Conservation (phyloP, 1,140 invertebrate species). For the Colletes latitarsis region DNA sequence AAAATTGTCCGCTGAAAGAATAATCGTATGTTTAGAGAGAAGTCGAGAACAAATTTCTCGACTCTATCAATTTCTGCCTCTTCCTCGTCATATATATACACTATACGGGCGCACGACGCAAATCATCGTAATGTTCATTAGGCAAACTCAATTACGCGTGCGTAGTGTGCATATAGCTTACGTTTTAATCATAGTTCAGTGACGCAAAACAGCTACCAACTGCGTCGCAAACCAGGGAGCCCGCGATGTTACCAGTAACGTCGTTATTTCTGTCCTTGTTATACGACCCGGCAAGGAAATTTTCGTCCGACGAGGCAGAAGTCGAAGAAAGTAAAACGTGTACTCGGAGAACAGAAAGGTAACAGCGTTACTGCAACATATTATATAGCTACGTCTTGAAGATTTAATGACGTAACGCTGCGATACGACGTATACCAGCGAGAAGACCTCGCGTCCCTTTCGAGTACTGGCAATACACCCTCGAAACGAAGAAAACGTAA, state of each 20-base stretch:
- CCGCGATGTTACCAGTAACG: slow-evolving; percentile 13
- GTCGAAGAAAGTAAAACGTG: slow-evolving; percentile 11
- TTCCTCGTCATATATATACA: too few species aligned
- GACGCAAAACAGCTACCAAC: neutral
- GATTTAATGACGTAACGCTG: slow-evolving; percentile 39
- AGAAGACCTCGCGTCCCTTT: neutral
- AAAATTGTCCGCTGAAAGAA: too few species aligned
- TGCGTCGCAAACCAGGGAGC: neutral
- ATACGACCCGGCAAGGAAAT: neutral
- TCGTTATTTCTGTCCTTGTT: slow-evolving; percentile 24
- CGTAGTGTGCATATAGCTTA: neutral
- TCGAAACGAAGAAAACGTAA: slow-evolving; percentile 32
- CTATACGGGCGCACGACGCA: neutral
- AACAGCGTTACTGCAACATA: slow-evolving; percentile 1
- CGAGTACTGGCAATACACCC: neutral
- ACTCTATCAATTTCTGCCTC: too few species aligned
- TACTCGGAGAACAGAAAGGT: neutral
- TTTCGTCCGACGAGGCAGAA: slow-evolving; percentile 3
- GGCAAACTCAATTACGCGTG: slow-evolving; percentile 6
- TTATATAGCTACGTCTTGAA: slow-evolving; percentile 5
- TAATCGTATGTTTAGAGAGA: too few species aligned
- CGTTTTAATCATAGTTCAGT: slow-evolving; percentile 23
- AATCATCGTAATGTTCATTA: neutral
- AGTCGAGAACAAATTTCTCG: too few species aligned
- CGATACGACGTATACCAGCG: neutral